These are phyloP conservation scores for Cricetomys ansorgei DNA, from an alignment of 2,113 vertebrate species.

Conservation along the genomic window DNA sequence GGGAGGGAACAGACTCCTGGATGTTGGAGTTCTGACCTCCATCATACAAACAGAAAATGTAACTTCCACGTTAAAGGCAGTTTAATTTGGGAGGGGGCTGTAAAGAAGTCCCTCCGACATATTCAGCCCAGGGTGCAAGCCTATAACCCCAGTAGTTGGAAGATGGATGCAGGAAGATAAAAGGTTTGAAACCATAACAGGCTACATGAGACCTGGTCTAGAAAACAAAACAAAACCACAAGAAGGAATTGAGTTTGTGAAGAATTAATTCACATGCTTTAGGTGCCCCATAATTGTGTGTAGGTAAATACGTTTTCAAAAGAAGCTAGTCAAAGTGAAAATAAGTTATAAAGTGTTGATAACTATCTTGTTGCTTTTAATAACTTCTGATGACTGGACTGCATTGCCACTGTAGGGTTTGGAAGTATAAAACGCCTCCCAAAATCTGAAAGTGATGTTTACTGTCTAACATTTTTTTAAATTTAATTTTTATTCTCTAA, in stretches of 20 bases:
- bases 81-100: neutral
- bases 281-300: neutral
- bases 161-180: neutral
- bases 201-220: neutral
- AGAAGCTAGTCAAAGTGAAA: neutral
- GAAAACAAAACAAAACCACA: neutral
- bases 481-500: neutral
- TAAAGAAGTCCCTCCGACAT: neutral
- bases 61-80: neutral
- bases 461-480: neutral
- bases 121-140: neutral
- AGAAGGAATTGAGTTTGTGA: slow-evolving; percentile 1
- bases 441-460: slow-evolving; percentile 44
- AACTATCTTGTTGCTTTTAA: neutral
- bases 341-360: neutral
- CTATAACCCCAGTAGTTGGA: neutral
- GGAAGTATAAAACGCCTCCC: neutral
- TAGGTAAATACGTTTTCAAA: neutral
- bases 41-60: neutral
- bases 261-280: neutral
- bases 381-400: neutral
- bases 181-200: neutral
- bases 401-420: neutral
- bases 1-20: neutral
- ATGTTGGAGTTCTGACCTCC: neutral